Base-by-base conservation (phyloP, 1,140 invertebrate genomes). In the Drosophila navojoa region DNA sequence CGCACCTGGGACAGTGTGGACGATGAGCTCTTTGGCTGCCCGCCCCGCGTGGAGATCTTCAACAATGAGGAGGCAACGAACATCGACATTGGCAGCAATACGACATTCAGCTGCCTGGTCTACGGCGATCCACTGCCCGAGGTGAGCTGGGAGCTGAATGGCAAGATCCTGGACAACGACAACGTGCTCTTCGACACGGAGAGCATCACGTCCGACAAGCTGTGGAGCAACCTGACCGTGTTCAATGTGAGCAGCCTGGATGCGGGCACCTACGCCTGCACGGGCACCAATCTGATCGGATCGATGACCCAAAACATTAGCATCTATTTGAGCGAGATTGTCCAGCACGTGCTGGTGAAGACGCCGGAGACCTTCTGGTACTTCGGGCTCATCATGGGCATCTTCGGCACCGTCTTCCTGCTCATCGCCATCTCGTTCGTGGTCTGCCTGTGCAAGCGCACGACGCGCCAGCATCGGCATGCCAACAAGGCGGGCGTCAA, bases 61-160 rank as follows among this genome's bases (percentile, higher is more conserved):
- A 93, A 95, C 5, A 93, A 93, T 9, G 93, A 95, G 16, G 94
- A 93, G 42, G 94, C 93, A 19, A 93, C 95, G 9, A 95, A 96
- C 77, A 95, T 95, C 9, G 95, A 96, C 61, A 94, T 94, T 1
- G 96, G 96, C 9, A 95, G 94, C 10, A 96, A 97, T 76, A 94
- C 96, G 0, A 96, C 96, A 9, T 94, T 98, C 55, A 94, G 96
- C 15, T 98, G 97, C 90, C 93, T 95, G 69, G 95, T 97, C 0
- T 95, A 93, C 27, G 97, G 97, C 0, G 96, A 97, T 89, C 97
- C 97, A 1, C 94, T 96, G 84, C 97, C 97, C 1, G 94, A 95
- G 89, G 94, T 97, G 6, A 95, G 94, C 75, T 98, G 97, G 97
- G 93, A 97, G 19, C 93, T 96, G 49, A 96, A 97, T 81, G 96